Conservation (phyloP, 2,888 invertebrate species). For the Helicoverpa assulta region DNA sequence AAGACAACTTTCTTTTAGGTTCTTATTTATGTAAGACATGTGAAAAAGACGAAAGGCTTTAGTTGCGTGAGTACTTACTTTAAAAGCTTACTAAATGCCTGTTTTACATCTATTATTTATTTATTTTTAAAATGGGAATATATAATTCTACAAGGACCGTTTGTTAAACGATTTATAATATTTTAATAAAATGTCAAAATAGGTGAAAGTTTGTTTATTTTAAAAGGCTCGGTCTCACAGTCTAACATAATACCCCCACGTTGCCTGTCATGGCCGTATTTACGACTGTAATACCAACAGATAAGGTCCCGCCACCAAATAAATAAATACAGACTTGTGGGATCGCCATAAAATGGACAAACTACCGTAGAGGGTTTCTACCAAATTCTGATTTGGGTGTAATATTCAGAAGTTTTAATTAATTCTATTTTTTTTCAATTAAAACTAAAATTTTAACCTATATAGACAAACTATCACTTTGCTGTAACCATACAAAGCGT, state of each 20-base stretch:
- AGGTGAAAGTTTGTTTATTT: constrained; percentile 30
- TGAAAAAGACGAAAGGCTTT: neutral
- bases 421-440: neutral
- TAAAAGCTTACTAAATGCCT: too few relatives aligned
- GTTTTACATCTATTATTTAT: too few relatives aligned
- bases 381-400: constrained; percentile 30
- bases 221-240: constrained; percentile 10
- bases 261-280: constrained; percentile 42
- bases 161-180: neutral
- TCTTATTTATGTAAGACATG: constrained; percentile 3
- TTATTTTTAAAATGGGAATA: too few relatives aligned
- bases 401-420: constrained; percentile 24
- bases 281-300: constrained; percentile 38
- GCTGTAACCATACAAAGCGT: neutral
- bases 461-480: too few relatives aligned
- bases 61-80: neutral
- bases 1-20: neutral
- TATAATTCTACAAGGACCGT: neutral
- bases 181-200: constrained; percentile 3
- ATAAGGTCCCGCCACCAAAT: constrained; percentile 37
- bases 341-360: constrained; percentile 53
- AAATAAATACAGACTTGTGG: constrained; percentile 43
- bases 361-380: constrained; percentile 43
- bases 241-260: constrained; percentile 42
- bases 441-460: too few relatives aligned